These are phyloP conservation scores for Mobula birostris DNA, from an alignment of 2,113 vertebrate genomes.

Conservation along the genomic window DNA sequence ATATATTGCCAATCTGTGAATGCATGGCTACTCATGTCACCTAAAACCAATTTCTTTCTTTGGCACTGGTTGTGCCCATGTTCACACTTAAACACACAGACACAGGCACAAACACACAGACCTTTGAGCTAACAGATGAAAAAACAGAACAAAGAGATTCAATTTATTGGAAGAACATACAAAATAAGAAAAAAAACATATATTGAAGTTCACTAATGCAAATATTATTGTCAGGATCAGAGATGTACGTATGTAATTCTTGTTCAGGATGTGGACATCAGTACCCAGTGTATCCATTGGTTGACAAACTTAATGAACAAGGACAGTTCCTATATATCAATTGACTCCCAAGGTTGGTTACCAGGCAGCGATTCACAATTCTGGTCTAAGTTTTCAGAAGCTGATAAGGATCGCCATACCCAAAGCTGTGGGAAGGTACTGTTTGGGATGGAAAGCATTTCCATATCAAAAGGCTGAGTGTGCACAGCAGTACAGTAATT, in stretches of 20 bases:
- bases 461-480: constrained; percentile 93
- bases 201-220: not conserved
- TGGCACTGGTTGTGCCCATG: not conserved
- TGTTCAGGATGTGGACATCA: not conserved
- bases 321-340: not conserved
- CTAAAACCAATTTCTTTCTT: not conserved
- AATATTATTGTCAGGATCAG: not conserved
- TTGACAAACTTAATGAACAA: not conserved
- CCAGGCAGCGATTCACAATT: constrained; percentile 83
- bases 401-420: constrained; percentile 88
- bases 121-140: not conserved
- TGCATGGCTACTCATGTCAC: no score
- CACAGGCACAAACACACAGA: not conserved
- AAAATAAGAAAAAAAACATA: not conserved
- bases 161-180: not conserved
- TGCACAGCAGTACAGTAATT: constrained; percentile 89
- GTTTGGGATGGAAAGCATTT: constrained; percentile 80
- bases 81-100: no score
- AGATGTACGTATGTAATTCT: not conserved
- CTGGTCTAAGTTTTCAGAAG: constrained; percentile 95
- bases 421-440: constrained; percentile 65
- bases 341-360: constrained; percentile 75
- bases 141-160: not conserved
- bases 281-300: not conserved
- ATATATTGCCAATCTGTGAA: not conserved